phyloP scores from a whole-genome alignment of 2,113 vertebrate species.

The Malurus elegans region DNA sequence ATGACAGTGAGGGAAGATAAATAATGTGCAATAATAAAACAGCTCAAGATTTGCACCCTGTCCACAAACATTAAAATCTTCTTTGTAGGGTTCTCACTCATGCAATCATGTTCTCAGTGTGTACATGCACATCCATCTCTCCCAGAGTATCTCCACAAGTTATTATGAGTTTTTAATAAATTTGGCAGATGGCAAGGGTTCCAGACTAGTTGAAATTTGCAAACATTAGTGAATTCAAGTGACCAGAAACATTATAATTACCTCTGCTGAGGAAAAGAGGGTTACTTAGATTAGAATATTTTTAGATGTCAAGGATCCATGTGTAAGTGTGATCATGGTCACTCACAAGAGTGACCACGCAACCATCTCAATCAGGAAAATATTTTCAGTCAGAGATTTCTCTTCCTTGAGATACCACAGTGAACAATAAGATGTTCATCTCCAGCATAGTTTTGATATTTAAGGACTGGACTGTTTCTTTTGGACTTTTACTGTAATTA shows the following conservation, averaged over 20 bases:
- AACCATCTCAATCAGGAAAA: not conserved
- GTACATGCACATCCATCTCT: not conserved
- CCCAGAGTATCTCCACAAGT: not conserved
- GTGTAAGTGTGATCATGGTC: too few relatives aligned
- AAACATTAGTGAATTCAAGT: not conserved
- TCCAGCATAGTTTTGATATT: not conserved
- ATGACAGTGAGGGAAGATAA: not conserved
- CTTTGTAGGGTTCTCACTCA: not conserved
- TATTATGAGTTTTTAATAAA: not conserved
- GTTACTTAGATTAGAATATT: not conserved
- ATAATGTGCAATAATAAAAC: not conserved
- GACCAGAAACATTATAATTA: not conserved
- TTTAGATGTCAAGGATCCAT: not conserved
- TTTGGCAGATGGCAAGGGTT: not conserved
- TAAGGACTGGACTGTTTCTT: not conserved
- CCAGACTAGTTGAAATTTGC: not conserved
- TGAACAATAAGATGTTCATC: not conserved
- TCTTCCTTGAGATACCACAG: not conserved
- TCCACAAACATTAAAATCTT: not conserved
- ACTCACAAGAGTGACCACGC: not conserved
- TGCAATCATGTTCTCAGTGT: not conserved
- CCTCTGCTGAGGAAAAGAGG: not conserved
- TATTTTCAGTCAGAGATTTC: not conserved
- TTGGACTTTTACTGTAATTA: not conserved
- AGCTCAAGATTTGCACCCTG: not conserved